phyloP scores from a whole-genome alignment of 2,113 vertebrate species.

The Mellivora capensis region DNA sequence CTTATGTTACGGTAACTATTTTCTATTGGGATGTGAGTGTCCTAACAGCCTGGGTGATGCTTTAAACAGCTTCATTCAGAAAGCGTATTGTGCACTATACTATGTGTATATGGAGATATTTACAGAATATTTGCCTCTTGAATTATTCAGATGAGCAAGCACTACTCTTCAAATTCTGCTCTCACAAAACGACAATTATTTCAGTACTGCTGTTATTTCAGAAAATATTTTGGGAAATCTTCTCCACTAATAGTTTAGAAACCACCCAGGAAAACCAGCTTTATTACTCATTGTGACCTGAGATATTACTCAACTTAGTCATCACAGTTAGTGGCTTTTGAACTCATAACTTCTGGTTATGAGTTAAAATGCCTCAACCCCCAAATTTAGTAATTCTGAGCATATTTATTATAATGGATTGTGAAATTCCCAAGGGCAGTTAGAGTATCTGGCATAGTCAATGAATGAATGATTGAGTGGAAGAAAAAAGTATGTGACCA shows the following conservation, averaged over 20 bases:
- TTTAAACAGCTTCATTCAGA: not conserved
- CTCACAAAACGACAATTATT: conserved; percentile 1
- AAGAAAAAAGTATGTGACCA: not conserved
- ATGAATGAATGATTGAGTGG: not conserved
- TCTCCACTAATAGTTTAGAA: not conserved
- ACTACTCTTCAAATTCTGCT: not conserved
- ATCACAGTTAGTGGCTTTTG: not conserved
- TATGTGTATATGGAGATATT: not conserved
- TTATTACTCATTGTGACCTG: not conserved
- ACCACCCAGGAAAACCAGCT: not conserved
- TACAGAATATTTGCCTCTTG: not conserved
- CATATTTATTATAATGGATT: not conserved
- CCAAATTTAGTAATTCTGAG: not conserved
- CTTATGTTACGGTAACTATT: not conserved
- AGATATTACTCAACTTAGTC: not conserved
- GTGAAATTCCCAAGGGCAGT: not conserved
- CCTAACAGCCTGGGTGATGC: not conserved
- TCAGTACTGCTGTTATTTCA: not conserved
- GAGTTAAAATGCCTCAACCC: not conserved
- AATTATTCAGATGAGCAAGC: not conserved
- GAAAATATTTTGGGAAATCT: not conserved
- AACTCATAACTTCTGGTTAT: not conserved
- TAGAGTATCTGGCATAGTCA: not conserved
- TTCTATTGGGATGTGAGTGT: not conserved
- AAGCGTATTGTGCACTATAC: not conserved